Conservation (phyloP, 92 coral and sea anemone genomes). For the Hydrozoanthus gracilis region DNA sequence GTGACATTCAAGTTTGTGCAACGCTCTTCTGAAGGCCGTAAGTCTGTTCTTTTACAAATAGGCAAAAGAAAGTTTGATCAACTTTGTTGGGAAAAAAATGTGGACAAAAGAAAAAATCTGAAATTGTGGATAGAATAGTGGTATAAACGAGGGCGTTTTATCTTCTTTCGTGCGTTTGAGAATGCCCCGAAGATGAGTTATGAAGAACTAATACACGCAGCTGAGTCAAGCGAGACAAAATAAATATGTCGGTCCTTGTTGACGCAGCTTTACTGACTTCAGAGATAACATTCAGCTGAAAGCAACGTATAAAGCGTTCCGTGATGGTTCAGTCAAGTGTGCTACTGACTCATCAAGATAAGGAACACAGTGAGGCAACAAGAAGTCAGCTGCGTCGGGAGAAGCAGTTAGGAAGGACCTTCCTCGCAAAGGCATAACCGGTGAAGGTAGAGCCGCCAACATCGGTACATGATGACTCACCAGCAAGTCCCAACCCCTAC, state of each 20-base stretch:
- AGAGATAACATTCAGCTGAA: conserved; percentile 57
- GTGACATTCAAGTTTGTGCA: conserved; percentile 50
- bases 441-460: not conserved
- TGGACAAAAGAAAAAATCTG: conserved; percentile 15
- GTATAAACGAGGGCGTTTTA: conserved; percentile 57
- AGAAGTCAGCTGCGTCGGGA: conserved; percentile 36
- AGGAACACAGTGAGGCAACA: conserved; percentile 19
- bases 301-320: conserved; percentile 51
- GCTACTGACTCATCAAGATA: not conserved
- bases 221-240: conserved; percentile 67
- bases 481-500: not conserved
- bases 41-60: not conserved
- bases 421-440: not conserved
- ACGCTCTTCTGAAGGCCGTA: conserved; percentile 30
- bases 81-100: conserved; percentile 6
- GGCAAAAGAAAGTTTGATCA: conserved; percentile 25
- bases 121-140: conserved; percentile 61
- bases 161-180: conserved; percentile 52
- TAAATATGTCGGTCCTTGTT: conserved; percentile 55
- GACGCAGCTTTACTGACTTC: conserved; percentile 56
- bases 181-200: conserved; percentile 57
- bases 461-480: not conserved
- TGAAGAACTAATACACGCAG: conserved; percentile 52
- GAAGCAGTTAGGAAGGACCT: conserved; percentile 43
- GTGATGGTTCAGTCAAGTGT: conserved; percentile 40